Evolutionary conservation across 2,797 vertebrate species (phyloP), one percentile per base, ranked within the genome.

Genomic region (Lycodopsis pacificus): DNA sequence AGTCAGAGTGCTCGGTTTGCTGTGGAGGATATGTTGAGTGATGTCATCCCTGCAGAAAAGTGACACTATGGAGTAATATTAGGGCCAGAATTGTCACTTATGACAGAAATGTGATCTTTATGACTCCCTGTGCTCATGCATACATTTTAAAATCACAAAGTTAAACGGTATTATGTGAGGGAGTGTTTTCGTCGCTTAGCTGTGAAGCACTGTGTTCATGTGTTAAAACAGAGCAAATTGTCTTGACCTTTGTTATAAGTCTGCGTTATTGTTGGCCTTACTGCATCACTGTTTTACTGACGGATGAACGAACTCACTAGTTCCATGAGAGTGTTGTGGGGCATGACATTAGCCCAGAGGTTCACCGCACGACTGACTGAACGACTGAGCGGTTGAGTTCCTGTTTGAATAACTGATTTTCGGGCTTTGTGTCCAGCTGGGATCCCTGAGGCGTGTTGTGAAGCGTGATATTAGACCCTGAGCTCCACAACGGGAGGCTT

Each of bases 401-500:
- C 62, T 68, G 76, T 71, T 81, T 86, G 88, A 85, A 70, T 73
- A 82, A 71, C 77, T 77, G 86, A 81, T 85, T 84, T 48, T 48
- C 65, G 38, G 81, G 71, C n/a, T 82, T 78, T 65, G 62, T 46
- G 49, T 71, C 71, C 73, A 77, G 67, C 76, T 42, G 69, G 27
- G 69, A 77, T 62, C 46, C 72, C 82, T 51, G 78, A 81, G 68
- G 65, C 56, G 86, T 59, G 77, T 84, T 79, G 71, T 82, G 79
- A 85, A 90, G 89, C 88, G 46, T 91, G 91, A 89, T 88, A 91
- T 87, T 87, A 82, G 74, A 86, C 85, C 79, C 77, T 20, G 54
- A 81, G 83, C 81, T 65, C 71, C 73, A 54, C 81, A 71, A 77
- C 38, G 30, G 86, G 84, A 73, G 71, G 36, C 53, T 36, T 77